Evolutionary conservation across 2,888 invertebrate species (phyloP), one percentile per base, ranked within the genome.

Genomic region (Geotrupes spiniger): DNA sequence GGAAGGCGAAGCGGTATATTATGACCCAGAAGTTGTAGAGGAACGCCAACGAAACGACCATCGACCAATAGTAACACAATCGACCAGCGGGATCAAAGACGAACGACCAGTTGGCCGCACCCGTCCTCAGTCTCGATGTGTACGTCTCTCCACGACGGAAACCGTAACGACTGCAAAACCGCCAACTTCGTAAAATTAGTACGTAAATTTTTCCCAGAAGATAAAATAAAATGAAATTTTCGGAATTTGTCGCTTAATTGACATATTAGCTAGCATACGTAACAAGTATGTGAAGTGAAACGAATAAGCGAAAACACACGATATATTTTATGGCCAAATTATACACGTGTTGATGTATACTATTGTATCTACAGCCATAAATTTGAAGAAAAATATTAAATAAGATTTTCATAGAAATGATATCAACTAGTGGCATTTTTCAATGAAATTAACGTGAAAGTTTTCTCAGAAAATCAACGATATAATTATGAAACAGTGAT

Each of bases 11-110:
- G 76, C 97, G 87, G 81, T 96, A 97, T 74, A 96, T 94, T 78
- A 97, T 93, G 75, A 93, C 93, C 95, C 94, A 95, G 71, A 95
- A 91, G 76, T 95, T 95, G 79, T 95, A 95, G 68, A 95, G 86
- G 77, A 94, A 95, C 70, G 94, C 94, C 70, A 94, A 83, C 60
- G 93, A 93, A 62, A 95, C 94, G 63, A 94, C 91, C 89, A 94
- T 91, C 64, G 93, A 93, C 95, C 95, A 95, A 72, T 94, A 94
- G 78, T 95, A 95, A 76, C 92, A 93, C 56, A 97, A 82, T 42
- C 96, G 84, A 56, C 97, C 97, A 60, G 97, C 94, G 15, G 98
- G 98, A 78, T 98, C 98, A 74, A 98, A 98, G 60, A 98, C 95
- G 75, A 97, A 95, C 42, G 95, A 93, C 88, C 92, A 91, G 70